Conservation (phyloP, 2,113 vertebrate genomes). For the Sylvicapra grimmia region DNA sequence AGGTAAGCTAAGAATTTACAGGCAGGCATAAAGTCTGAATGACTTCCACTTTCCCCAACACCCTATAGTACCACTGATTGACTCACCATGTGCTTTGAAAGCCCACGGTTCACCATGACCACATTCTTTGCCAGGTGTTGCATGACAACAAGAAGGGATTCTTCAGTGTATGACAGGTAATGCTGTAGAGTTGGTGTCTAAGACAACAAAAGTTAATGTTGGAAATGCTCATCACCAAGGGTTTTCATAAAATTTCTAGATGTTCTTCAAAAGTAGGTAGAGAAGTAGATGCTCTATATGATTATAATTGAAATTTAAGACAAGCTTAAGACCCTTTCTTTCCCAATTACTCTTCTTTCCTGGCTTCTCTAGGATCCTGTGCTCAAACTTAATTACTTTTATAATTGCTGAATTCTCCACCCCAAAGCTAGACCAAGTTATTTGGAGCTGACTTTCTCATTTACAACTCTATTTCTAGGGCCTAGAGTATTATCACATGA, state of each 20-base stretch:
- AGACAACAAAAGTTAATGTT: conserved; percentile 19
- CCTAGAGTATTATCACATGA: background rate
- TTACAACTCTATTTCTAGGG: background rate
- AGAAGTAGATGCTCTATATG: background rate
- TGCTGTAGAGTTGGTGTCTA: conserved; percentile 79
- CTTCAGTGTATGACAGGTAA: conserved; percentile 81
- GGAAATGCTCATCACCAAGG: background rate
- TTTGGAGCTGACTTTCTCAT: background rate
- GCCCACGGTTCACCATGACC: conserved; percentile 79
- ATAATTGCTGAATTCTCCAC: background rate
- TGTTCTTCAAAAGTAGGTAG: background rate
- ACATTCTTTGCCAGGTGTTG: conserved; percentile 89
- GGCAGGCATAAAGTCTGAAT: background rate
- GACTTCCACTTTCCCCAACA: background rate
- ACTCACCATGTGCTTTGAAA: conserved; percentile 83
- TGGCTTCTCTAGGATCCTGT: background rate
- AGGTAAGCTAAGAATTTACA: background rate
- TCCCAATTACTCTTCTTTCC: background rate
- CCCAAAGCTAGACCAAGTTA: background rate
- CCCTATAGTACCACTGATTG: accelerated
- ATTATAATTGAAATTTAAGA: background rate
- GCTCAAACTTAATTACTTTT: background rate
- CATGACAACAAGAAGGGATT: conserved; percentile 82
- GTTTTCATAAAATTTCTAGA: background rate
- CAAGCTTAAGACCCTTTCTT: background rate